Conservation (phyloP, 2,797 vertebrate genomes). For the Anguilla pacifica region DNA sequence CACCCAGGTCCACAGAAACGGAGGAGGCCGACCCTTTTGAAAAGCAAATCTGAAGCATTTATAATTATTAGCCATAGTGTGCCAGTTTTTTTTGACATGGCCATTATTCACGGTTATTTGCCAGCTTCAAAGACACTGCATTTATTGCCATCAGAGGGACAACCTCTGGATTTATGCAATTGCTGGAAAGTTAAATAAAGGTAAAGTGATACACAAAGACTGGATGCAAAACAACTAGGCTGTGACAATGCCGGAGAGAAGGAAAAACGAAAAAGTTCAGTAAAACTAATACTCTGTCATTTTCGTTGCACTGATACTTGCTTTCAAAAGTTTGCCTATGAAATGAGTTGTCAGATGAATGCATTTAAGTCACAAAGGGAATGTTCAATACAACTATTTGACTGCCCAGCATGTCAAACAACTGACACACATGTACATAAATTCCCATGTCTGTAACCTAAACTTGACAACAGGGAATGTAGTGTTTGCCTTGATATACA, state of each 20-base stretch:
- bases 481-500: not conserved
- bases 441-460: not conserved
- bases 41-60: constrained; percentile 22
- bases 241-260: not conserved
- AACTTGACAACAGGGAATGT: not conserved
- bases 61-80: not conserved
- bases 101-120: constrained; percentile 1
- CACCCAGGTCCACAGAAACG: not conserved
- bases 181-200: constrained; percentile 10
- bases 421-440: no score
- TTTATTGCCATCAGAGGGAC: not conserved
- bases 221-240: not conserved
- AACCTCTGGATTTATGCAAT: not conserved
- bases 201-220: not conserved
- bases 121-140: constrained; percentile 21
- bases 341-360: no score
- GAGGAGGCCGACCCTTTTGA: constrained; percentile 3
- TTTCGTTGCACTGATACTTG: not conserved
- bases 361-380: not conserved
- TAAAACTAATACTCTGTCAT: not conserved
- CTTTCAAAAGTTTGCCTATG: not conserved
- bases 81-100: not conserved
- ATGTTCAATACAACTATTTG: not conserved
- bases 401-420: not conserved
- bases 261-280: not conserved